Percentiles rank a stretch among this genome's conserved stretches.
These are phyloP conservation scores for Serranochromis macrocephalus DNA, from an alignment of 2,113 vertebrate species.

Conservation along the genomic window DNA sequence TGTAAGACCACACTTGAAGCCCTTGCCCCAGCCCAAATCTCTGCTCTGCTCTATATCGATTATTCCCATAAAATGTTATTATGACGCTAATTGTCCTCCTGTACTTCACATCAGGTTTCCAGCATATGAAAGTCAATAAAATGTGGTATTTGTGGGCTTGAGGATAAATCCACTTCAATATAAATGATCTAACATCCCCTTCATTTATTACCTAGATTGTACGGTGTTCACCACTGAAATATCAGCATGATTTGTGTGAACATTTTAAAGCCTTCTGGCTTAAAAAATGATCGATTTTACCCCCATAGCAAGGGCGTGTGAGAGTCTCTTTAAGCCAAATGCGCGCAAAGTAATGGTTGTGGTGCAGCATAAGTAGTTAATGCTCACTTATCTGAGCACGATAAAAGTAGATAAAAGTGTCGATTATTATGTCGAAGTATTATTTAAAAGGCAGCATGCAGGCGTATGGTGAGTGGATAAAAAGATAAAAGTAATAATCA, in stretches of 20 bases:
- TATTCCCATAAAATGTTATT: slow-evolving; percentile 60
- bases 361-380: slow-evolving; percentile 45
- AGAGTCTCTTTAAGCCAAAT: slow-evolving; percentile 53
- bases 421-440: not conserved
- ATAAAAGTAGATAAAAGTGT: slow-evolving; percentile 47
- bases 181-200: slow-evolving; percentile 51
- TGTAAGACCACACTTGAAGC: slow-evolving; percentile 76
- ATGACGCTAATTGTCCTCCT: slow-evolving; percentile 55
- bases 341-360: slow-evolving; percentile 26
- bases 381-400: slow-evolving; percentile 39
- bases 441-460: slow-evolving; percentile 6
- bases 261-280: slow-evolving; percentile 46
- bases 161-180: slow-evolving; percentile 41
- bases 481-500: slow-evolving; percentile 24
- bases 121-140: slow-evolving; percentile 62
- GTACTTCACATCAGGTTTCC: slow-evolving; percentile 52
- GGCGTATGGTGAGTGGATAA: slow-evolving; percentile 11
- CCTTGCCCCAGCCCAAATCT: not conserved
- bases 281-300: slow-evolving; percentile 31
- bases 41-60: slow-evolving; percentile 49
- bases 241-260: slow-evolving; percentile 27
- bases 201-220: slow-evolving; percentile 4
- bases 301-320: slow-evolving; percentile 10
- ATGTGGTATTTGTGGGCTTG: slow-evolving; percentile 58
- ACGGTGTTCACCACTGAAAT: slow-evolving; percentile 5